Percentiles rank a stretch among this genome's conserved stretches.
Conservation (phyloP, 2,888 invertebrate species). For the Adelognathus sp. region DNA sequence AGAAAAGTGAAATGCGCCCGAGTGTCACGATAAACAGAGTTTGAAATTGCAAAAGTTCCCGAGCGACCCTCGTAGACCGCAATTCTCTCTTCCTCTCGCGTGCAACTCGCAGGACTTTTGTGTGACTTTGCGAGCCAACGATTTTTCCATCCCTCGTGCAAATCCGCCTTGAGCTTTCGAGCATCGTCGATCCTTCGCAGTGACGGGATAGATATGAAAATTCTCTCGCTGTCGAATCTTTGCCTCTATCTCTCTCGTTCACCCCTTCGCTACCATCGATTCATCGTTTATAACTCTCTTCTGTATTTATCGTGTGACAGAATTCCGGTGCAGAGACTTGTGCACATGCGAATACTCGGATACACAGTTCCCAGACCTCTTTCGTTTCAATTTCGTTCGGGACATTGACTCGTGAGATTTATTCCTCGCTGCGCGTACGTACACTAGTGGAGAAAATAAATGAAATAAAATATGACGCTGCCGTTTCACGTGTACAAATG, state of each 20-base stretch:
- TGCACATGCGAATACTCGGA: not conserved
- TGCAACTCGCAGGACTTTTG: constrained; percentile 33
- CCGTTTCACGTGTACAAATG: not conserved
- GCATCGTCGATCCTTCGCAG: constrained; percentile 8
- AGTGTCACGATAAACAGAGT: constrained; percentile 54
- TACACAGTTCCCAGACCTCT: not conserved
- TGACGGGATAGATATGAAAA: not conserved
- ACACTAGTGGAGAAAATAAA: constrained; percentile 33
- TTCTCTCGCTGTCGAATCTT: not conserved
- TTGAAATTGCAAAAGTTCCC: constrained; percentile 61
- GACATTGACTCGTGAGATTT: constrained; percentile 53
- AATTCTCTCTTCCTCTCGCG: constrained; percentile 27
- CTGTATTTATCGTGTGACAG: constrained; percentile 23
- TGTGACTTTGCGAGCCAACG: constrained; percentile 40
- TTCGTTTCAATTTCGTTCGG: constrained; percentile 53
- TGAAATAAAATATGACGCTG: not conserved
- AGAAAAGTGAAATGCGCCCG: constrained; percentile 5
- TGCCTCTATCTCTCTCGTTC: not conserved
- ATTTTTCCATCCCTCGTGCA: constrained; percentile 1
- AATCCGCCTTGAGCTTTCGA: constrained; percentile 32
- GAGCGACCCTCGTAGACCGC: constrained; percentile 38
- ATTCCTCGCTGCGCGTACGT: constrained; percentile 1
- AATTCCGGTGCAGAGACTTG: not conserved
- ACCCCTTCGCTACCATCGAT: not conserved
- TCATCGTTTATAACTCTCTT: constrained; percentile 1